These are phyloP conservation scores for Tachyglossus aculeatus DNA, from an alignment of 2,797 vertebrate genomes.

Conservation along the genomic window DNA sequence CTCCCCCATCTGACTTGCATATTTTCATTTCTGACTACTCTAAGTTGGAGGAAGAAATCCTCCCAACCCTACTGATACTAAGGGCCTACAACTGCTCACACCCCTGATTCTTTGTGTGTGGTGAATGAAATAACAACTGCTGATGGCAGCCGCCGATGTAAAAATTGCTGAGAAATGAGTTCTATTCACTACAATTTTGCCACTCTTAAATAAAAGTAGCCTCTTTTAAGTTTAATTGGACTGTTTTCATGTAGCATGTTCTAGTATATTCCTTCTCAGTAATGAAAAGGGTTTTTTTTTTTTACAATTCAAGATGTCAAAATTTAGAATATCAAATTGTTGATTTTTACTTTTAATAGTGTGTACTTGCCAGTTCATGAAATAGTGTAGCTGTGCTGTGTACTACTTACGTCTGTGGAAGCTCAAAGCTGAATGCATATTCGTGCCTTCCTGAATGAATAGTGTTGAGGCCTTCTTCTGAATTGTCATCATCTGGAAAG, in stretches of 20 bases:
- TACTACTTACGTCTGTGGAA: constrained; percentile 95
- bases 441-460: constrained; percentile 93
- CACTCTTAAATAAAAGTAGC: constrained; percentile 57
- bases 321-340: constrained; percentile 27
- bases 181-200: constrained; percentile 13
- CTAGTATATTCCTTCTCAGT: constrained; percentile 51
- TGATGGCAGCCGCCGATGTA: no score
- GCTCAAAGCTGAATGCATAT: constrained; percentile 97
- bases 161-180: background rate
- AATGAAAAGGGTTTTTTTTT: constrained; percentile 74
- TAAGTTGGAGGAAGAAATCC: no score
- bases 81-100: background rate
- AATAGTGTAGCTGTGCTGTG: background rate
- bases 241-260: constrained; percentile 50
- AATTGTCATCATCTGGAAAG: constrained; percentile 81
- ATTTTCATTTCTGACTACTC: no score
- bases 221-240: constrained; percentile 55
- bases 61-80: no score
- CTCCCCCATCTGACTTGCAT: no score
- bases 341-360: background rate
- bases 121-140: no score
- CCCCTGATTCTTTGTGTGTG: no score
- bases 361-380: constrained; percentile 25
- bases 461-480: constrained; percentile 89
- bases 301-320: constrained; percentile 13